Evolutionary conservation across 2,113 vertebrate genomes (phyloP), one percentile per base, ranked within the genome.

Genomic region (Actenoides hombroni): DNA sequence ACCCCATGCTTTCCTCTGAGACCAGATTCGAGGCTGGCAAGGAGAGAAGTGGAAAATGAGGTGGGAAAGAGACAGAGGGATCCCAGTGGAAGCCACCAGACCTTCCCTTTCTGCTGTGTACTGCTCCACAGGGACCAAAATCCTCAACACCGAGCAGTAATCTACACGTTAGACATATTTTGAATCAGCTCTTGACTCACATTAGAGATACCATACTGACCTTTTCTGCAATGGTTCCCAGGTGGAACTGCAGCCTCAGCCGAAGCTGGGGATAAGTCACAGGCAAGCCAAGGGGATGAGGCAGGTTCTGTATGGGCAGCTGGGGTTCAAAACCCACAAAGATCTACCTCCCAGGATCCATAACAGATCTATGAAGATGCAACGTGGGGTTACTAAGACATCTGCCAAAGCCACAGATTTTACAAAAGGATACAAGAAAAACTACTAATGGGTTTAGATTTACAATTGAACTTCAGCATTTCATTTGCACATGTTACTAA

Each of bases 1-100:
- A 18, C 54, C 13, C 54, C 0, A 1, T 1, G 2, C 5, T 13
- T 2, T 14, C 49, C 63, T 61, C 73, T 11, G 21, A 57, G 26
- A 29, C 5, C 18, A 33, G 39, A 74, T 13, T 19, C 0, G 0
- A 86, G 35, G 51, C 26, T 6, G 6, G 21, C 20, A 40, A 48
- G n/a, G 74, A 79, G 5, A 73, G 37, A 91, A 67, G 35, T 25
- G 14, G 51, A 88, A 70, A 80, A 68, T 7, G 51, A 88, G 26
- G 31, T 28, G 26, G 57, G 37, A 59, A 44, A 71, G 39, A 69
- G 31, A 57, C 1, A 44, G 31, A 59, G 1, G 29, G 33, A 76
- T 37, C 11, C 17, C 68, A 77, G 42, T 3, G 49, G 68, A 75
- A 84, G 4, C 33, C 77, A 64, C 8, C 35, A 87, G 53, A 42